Evolutionary conservation across 2,888 invertebrate species (phyloP), one percentile per base, ranked within the genome.

Genomic region (Trissoscelio sp.): DNA sequence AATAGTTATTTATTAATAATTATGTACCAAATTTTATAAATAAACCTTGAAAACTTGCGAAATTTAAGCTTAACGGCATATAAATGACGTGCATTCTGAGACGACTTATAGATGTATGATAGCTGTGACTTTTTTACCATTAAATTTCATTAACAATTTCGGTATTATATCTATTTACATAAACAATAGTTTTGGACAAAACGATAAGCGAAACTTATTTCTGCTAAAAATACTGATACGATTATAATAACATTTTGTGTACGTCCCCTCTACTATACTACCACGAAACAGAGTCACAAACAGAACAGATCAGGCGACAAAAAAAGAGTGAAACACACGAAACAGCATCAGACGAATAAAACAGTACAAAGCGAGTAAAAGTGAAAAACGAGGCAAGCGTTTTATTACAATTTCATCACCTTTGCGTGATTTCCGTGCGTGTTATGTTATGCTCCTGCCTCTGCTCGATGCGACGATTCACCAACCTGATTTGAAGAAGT

Each of bases 391-490:
- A 72, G 64, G 4, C 57, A 58, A 66, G 28, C 48, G 53, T 57
- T 83, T 75, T 74, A 78, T 44, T 58, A 67, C 81, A 82, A 84
- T 85, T 89, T 89, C 90, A 88, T 91, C 91, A 94, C 94, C 94
- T 94, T 93, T 94, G 94, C 86, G 94, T 94, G 88, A 94, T 93
- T 92, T 94, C 94, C 90, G 94, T 94, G 91, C 93, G 94, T 87
- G 94, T 94, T 91, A 94, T 93, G 92, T 93, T 93, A 92, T 94
- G 94, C 92, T 94, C 94, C 92, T 94, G 94, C 89, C 94, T 93
- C 92, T 94, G 93, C 92, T 94, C 94, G 91, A 94, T 93, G 91
- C 94, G 93, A 89, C 94, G 93, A 92, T 94, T 94, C 92, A 94
- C 94, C 93, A 94, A 93, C 93, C 94, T 94, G 92, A 87, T 87